phyloP scores from a whole-genome alignment of 2,888 invertebrate species.

The Allophyes oxyacanthae region DNA sequence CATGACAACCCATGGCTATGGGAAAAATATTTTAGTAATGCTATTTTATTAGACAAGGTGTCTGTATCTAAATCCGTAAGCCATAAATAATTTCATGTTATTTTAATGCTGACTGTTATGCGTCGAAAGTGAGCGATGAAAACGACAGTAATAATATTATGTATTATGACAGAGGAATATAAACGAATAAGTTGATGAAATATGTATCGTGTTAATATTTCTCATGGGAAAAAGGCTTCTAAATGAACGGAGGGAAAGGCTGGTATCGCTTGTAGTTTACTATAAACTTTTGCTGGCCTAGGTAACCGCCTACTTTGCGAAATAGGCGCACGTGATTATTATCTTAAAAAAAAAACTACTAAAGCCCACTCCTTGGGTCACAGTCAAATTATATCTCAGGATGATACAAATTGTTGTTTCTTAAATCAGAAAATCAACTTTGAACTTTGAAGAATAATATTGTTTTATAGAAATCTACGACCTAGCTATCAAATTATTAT shows the following conservation, averaged over 20 bases:
- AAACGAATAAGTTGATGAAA: slow-evolving; percentile 2
- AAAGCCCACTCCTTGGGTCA: no score
- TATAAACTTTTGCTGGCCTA: no score
- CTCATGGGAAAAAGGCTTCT: not conserved
- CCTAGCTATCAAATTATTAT: no score
- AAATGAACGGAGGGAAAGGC: not conserved
- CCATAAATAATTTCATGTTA: slow-evolving; percentile 42
- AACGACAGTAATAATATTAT: slow-evolving; percentile 19
- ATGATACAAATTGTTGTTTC: no score
- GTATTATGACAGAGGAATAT: slow-evolving; percentile 2
- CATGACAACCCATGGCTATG: slow-evolving; percentile 24
- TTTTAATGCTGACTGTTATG: slow-evolving; percentile 24
- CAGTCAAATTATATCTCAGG: no score
- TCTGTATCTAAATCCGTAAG: slow-evolving; percentile 27
- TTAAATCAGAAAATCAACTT: no score
- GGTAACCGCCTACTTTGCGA: no score
- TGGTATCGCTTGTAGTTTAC: no score
- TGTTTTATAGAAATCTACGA: no score
- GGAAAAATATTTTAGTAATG: slow-evolving; percentile 43
- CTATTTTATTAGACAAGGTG: slow-evolving; percentile 50
- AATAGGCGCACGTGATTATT: no score
- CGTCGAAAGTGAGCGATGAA: slow-evolving; percentile 23
- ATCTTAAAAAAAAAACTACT: no score
- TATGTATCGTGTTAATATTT: not conserved
- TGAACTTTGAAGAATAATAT: no score